A percentile compares a stretch with the other conserved stretches of the same genome.
phyloP scores from a whole-genome alignment of 2,113 vertebrate genomes.

The Anoura caudifer region DNA sequence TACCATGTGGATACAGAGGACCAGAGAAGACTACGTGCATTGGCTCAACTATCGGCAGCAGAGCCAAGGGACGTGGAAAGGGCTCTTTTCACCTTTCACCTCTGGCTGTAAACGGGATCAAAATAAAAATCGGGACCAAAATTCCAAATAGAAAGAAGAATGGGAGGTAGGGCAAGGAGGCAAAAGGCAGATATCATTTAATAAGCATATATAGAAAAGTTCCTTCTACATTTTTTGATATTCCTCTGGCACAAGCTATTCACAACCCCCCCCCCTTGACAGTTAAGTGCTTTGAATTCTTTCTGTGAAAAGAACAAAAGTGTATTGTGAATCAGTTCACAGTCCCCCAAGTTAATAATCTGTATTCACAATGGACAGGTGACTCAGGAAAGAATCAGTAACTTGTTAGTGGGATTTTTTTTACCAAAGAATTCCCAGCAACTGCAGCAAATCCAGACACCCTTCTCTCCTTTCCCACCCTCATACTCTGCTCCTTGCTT shows the following conservation, averaged over 20 bases:
- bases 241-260: not conserved
- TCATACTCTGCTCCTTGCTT: not conserved
- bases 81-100: not conserved
- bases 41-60: not conserved
- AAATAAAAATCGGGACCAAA: not conserved
- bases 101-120: not conserved
- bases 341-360: not conserved
- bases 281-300: not conserved
- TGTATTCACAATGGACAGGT: not conserved
- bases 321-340: not conserved
- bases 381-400: not conserved
- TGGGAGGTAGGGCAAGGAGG: not conserved
- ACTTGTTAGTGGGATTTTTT: not conserved
- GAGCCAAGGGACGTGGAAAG: not conserved
- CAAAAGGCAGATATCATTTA: not conserved
- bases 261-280: not conserved
- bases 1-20: not conserved
- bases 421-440: not conserved
- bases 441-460: not conserved
- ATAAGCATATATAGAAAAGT: not conserved
- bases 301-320: not conserved
- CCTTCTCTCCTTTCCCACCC: not conserved
- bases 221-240: not conserved
- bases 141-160: not conserved
- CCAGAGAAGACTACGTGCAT: rapidly evolving